Base-by-base conservation (phyloP, 2,113 vertebrate genomes). In the Heterotis niloticus region DNA sequence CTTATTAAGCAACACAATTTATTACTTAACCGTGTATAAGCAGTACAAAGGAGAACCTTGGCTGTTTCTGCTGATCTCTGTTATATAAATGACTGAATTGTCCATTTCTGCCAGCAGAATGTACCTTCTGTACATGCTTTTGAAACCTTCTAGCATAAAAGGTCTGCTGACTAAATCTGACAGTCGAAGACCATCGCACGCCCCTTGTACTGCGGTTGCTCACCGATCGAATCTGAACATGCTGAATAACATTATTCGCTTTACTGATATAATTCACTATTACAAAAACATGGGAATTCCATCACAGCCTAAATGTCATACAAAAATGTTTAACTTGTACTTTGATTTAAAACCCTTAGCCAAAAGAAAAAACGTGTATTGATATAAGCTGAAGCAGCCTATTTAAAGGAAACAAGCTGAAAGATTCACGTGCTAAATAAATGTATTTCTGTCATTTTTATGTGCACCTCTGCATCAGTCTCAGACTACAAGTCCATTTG, bases 141-240 rank as follows among this genome's bases (percentile, higher is more conserved):
- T 78, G 52, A 81, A 81, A 82, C 57, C 4, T 44, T 83, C 75
- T 81, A 59, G 44, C 65, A 83, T 34, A 76, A 82, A 81, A 76
- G 16, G 26, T 56, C 57, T 59, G 77, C 81, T 86, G 69, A 83
- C 85, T 86, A 83, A 79, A 84, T 72, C 34, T 82, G 75, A 80
- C 80, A 84, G 81, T 76, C 80, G 77, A 75, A 24, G 71, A 76
- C 24, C 18, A 69, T 60, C 69, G 51, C 57, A 24, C 59, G 26
- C n/a, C 73, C 76, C 74, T 29, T 82, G 79, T 11, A 81, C 44
- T 65, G 29, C 73, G 78, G 44, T 66, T 56, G 57, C 66, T 71
- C 79, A 75, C 62, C 51, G 28, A 13, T 26, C 16, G 59, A 24
- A 60, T 54, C 28, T 70, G 56, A 17, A 16, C 74, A 75, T 29